A percentile compares a stretch with the other conserved stretches of the same genome.
These are phyloP conservation scores for Drosophila mauritiana DNA, from an alignment of 1,140 invertebrate genomes.

Conservation along the genomic window DNA sequence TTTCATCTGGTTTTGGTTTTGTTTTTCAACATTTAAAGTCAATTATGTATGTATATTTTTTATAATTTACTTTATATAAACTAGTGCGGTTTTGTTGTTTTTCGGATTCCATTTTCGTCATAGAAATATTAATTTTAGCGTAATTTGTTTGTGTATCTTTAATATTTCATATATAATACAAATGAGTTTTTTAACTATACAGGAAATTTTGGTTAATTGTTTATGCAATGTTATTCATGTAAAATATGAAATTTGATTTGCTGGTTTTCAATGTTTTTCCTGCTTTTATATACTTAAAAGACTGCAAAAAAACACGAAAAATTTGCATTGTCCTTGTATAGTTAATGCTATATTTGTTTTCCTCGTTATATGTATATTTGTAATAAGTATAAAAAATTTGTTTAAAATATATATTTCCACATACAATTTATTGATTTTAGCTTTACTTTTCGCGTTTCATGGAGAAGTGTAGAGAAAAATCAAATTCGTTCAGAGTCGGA, in stretches of 20 bases:
- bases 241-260: slow-evolving; percentile 65
- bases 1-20: slow-evolving; percentile 14
- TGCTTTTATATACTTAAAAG: slow-evolving; percentile 53
- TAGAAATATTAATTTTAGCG: slow-evolving; percentile 30
- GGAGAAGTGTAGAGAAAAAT: slow-evolving; percentile 38
- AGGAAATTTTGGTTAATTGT: slow-evolving; percentile 70
- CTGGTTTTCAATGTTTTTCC: slow-evolving; percentile 16
- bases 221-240: slow-evolving; percentile 54
- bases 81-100: slow-evolving; percentile 54
- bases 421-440: slow-evolving; percentile 58
- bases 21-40: slow-evolving; percentile 76
- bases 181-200: slow-evolving; percentile 77
- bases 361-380: slow-evolving; percentile 64
- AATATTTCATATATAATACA: slow-evolving; percentile 74
- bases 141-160: slow-evolving; percentile 47
- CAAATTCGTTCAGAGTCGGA: slow-evolving; percentile 62
- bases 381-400: slow-evolving; percentile 80
- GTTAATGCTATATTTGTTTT: slow-evolving; percentile 56
- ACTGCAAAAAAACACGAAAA: slow-evolving; percentile 68
- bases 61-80: slow-evolving; percentile 67
- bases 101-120: slow-evolving; percentile 29
- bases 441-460: slow-evolving; percentile 26
- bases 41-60: slow-evolving; percentile 69
- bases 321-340: slow-evolving; percentile 62
- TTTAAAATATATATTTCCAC: slow-evolving; percentile 75